Evolutionary conservation across 2,113 vertebrate species (phyloP), one percentile per base, ranked within the genome.

Genomic region (Prunella himalayana): DNA sequence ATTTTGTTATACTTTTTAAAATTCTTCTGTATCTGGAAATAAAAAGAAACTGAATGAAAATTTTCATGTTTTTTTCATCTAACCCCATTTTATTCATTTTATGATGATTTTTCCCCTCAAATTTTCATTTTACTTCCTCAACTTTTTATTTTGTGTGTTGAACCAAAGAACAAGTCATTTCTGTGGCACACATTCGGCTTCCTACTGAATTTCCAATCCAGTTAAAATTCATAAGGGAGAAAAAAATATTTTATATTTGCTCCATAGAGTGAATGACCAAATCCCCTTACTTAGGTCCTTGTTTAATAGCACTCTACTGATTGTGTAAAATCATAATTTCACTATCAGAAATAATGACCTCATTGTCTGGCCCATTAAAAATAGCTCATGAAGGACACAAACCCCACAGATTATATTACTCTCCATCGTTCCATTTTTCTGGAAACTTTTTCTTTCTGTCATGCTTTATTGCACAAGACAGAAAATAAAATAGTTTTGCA

Each of bases 401-500:
- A 35, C 23, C 6, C 18, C 35, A 50, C 41, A 86, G 57, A 85
- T 86, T 77, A 37, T 64, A 53, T 71, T 83, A 37, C 60, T 44
- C 19, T 77, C 22, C 16, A 44, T 76, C 65, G 79, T 87, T 77
- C 24, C 9, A 31, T 94, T 95, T 90, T 85, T 70, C 54, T 50
- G 28, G 33, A 12, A 84, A 65, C 16, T 18, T 94, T 81, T 95
- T 82, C 15, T 73, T 92, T 81, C 50, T 86, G 51, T 76, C 33
- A 37, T 37, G 6, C 27, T 92, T 92, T 91, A 41, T 72, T 93
- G 22, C 84, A 76, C 5, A 61, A 66, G 41, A 59, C 37, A 86
- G 51, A 90, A 72, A 95, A 90, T 51, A 86, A 92, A 93, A 82
- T 14, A 63, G 15, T 47, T 96, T 59, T 90, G 68, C 17, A 81